These are phyloP conservation scores for Coendou prehensilis DNA, from an alignment of 2,797 vertebrate species.

Conservation along the genomic window DNA sequence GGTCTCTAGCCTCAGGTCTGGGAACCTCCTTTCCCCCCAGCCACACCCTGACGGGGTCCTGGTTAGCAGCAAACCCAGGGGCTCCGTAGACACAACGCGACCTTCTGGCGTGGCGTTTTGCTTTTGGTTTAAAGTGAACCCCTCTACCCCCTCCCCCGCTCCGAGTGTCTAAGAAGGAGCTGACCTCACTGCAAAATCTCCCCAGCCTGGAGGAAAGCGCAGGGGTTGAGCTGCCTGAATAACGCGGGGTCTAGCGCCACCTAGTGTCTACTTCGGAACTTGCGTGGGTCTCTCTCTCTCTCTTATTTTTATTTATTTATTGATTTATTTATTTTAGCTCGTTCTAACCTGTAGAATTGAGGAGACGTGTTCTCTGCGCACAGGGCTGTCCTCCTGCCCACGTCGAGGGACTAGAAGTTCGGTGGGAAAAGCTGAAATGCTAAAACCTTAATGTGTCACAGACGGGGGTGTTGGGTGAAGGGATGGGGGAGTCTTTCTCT, in stretches of 20 bases:
- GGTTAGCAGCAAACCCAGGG: neutral
- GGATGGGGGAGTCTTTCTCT: conserved; percentile 63
- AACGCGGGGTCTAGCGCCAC: conserved; percentile 72
- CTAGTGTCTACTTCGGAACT: conserved; percentile 44
- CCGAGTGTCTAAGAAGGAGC: neutral
- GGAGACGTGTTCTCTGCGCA: neutral
- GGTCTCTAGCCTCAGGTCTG: neutral
- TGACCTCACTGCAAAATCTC: neutral
- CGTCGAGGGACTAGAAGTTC: neutral
- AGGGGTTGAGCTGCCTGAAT: neutral
- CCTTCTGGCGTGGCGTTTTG: neutral
- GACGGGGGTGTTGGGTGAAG: conserved; percentile 50
- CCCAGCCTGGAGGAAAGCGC: neutral
- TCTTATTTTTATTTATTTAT: neutral
- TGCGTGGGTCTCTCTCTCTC: neutral
- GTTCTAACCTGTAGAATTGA: neutral
- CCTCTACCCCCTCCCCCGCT: too few relatives aligned
- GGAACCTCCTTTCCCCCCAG: neutral
- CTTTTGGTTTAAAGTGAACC: neutral
- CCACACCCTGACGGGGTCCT: neutral
- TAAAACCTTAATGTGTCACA: conserved; percentile 55
- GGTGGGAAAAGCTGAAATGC: conserved; percentile 56
- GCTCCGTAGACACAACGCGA: neutral
- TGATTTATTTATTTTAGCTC: neutral
- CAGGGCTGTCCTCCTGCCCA: conserved; percentile 8